Evolutionary conservation across 2,797 vertebrate genomes (phyloP).

Genomic region (Coracias cyanogaster): DNA sequence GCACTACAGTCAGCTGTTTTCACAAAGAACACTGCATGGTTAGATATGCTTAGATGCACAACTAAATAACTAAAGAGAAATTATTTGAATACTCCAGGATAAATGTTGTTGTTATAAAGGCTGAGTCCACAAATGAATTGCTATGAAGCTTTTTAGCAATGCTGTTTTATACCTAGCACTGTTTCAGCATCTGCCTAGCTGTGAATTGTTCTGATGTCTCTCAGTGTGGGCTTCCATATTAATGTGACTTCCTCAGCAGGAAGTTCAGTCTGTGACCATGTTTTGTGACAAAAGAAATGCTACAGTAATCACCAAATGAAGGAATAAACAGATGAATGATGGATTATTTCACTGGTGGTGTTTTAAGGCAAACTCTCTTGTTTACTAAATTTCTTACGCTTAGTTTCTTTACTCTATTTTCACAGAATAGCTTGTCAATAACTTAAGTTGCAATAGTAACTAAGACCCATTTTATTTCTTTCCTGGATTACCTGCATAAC

Average conservation of each 20-base stretch:
- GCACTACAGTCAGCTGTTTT: neutral
- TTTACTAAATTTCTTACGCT: neutral
- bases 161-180: neutral
- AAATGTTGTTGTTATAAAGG: neutral
- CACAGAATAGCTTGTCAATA: neutral
- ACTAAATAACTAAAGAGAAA: neutral
- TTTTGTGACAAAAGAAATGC: neutral
- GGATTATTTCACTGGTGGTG: neutral
- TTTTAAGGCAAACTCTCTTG: neutral
- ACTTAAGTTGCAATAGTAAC: neutral
- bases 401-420: neutral
- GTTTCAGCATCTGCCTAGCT: neutral
- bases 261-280: neutral
- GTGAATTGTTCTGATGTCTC: neutral
- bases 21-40: neutral
- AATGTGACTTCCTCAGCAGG: neutral
- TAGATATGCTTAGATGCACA: neutral
- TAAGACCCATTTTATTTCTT: neutral
- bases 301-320: neutral
- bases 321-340: neutral
- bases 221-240: neutral
- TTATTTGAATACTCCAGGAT: neutral
- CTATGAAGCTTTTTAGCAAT: neutral
- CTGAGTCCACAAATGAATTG: accelerated
- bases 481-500: neutral